These are phyloP conservation scores for Phalanger gymnotis DNA, from an alignment of 2,797 vertebrate genomes.

Conservation along the genomic window DNA sequence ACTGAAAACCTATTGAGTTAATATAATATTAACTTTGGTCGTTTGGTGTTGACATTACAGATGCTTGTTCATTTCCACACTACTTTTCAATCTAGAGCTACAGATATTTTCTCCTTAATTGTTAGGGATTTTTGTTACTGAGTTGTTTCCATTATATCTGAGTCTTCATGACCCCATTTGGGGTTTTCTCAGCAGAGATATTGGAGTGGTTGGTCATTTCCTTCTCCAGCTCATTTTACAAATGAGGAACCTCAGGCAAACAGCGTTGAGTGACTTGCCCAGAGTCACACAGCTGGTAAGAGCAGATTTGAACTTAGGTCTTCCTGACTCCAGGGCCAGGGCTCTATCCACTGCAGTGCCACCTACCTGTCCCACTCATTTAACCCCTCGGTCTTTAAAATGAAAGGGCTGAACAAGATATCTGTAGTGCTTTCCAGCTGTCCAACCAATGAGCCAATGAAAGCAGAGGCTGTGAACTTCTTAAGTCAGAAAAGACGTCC, in stretches of 20 bases:
- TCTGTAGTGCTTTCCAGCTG: neutral
- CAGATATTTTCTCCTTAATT: neutral
- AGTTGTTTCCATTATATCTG: neutral
- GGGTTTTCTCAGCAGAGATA: neutral
- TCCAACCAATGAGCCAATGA: neutral
- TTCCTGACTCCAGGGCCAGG: neutral
- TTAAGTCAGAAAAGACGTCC: neutral
- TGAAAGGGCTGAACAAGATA: neutral
- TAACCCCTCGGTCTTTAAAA: neutral
- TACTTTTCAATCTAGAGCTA: neutral
- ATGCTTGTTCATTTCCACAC: neutral
- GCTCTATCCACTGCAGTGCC: neutral
- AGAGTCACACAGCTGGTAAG: neutral
- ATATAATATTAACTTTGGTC: neutral
- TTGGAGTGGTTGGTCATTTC: neutral
- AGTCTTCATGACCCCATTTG: neutral
- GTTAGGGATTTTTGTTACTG: neutral
- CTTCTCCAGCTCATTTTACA: neutral
- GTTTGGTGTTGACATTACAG: neutral
- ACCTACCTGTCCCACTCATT: neutral
- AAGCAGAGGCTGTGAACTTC: neutral
- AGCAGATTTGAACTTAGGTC: neutral
- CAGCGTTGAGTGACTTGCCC: neutral
- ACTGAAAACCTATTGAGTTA: neutral
- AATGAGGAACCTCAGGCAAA: neutral